phyloP scores from a whole-genome alignment of 2,797 vertebrate genomes.

The Myotis findleyi region DNA sequence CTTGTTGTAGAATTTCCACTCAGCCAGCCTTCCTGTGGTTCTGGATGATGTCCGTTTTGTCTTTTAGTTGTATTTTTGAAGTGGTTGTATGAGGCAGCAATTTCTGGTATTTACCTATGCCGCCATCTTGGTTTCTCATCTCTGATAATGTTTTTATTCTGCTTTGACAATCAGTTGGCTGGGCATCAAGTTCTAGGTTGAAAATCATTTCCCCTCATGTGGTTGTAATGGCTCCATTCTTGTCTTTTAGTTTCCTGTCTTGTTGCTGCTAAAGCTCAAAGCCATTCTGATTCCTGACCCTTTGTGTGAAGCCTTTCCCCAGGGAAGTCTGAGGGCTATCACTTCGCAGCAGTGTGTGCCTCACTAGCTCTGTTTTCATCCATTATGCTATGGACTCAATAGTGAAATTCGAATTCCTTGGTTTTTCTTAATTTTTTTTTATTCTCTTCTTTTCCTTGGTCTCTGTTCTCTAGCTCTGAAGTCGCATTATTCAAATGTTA shows the following conservation, averaged over 20 bases:
- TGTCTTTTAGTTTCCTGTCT: neutral
- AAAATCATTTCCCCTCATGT: constrained; percentile 20
- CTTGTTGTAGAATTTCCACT: no score
- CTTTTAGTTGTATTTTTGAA: no score
- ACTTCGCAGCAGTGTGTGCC: neutral
- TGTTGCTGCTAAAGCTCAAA: neutral
- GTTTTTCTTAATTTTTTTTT: neutral
- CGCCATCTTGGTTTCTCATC: no score
- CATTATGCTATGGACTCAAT: neutral
- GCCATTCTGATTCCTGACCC: neutral
- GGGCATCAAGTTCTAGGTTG: neutral
- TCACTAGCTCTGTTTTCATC: neutral
- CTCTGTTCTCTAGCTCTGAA: neutral
- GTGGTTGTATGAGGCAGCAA: no score
- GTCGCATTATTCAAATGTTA: neutral
- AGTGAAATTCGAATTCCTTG: neutral
- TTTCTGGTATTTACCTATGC: no score
- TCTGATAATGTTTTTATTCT: constrained; percentile 6
- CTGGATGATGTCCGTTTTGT: no score
- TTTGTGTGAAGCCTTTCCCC: neutral
- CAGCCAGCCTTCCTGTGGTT: no score
- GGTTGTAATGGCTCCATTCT: neutral
- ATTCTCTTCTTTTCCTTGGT: neutral
- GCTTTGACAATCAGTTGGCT: neutral
- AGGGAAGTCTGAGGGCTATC: neutral